Evolutionary conservation across 2,113 vertebrate species (phyloP), one percentile per base, ranked within the genome.

Genomic region (Vicugna pacos): DNA sequence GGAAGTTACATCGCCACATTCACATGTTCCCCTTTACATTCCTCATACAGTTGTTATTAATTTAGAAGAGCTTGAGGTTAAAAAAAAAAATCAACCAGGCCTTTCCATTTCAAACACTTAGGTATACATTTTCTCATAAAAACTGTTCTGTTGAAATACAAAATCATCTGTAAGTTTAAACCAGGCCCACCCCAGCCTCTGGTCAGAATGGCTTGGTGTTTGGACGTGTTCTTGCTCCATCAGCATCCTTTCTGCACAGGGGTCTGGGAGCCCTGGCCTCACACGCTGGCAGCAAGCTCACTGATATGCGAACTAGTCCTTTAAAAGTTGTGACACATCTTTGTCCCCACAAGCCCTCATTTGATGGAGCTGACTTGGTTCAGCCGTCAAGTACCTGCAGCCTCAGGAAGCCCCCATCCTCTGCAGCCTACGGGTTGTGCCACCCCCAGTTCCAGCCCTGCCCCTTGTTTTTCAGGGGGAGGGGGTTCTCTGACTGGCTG

Each of bases 21-120:
- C 6, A 0, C 92, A 62, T 19, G 15, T 70, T 77, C 70, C 58
- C 69, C 90, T 95, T 65, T 72, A 91, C 6, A 17, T 95, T 89
- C 83, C 89, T 96, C 58, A 20, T 11, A 80, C 90, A 97, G 97
- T 94, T 97, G 95, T 89, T 96, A 96, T 60, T 97, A 79, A 97
- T 96, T 96, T 96, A 96, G 96, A 97, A 89, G 81, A 62, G 60
- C 15, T 81, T 85, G 96, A 97, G 94, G 95, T 97, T 96, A 81
- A 93, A 96, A 95, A 86, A 50, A 93, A 96, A 95, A 86, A 50
- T 81, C 72, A 83, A 85, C 92, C 85, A 90, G 38, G 48, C 80
- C 38, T 96, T 98, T 97, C 97, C 97, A 97, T 30, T 72, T 76
- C 62, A 73, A 94, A 97, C 95, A 60, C 65, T 30, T 80, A 67